Conservation (phyloP, 2,888 invertebrate genomes). For the Andrena camellia region DNA sequence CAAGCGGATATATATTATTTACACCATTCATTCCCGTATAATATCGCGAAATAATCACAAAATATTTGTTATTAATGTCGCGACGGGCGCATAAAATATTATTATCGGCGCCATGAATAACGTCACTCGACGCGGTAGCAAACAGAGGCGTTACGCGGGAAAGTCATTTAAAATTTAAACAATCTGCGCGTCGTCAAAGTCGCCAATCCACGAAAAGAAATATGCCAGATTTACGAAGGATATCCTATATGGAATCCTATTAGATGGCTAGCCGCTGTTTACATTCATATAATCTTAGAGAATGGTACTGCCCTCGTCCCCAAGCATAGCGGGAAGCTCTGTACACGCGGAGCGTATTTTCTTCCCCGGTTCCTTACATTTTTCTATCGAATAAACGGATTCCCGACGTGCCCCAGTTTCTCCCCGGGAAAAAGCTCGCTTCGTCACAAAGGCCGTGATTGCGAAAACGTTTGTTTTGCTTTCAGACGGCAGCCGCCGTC, state of each 20-base stretch:
- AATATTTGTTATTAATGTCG: constrained; percentile 50
- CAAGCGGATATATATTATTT: constrained; percentile 24
- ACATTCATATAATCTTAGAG: constrained; percentile 45
- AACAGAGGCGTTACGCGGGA: neutral
- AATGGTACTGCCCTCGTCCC: constrained; percentile 46
- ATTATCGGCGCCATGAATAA: constrained; percentile 24
- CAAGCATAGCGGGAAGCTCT: neutral
- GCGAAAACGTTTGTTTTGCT: constrained; percentile 74
- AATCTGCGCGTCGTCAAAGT: constrained; percentile 5
- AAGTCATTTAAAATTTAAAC: constrained; percentile 5
- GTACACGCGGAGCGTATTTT: constrained; percentile 13
- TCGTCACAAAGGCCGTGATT: constrained; percentile 74
- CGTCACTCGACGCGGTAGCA: neutral
- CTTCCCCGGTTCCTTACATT: constrained; percentile 39
- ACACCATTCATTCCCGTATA: constrained; percentile 28
- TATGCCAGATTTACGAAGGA: constrained; percentile 17
- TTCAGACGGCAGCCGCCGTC: constrained; percentile 64
- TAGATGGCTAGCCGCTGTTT: constrained; percentile 33
- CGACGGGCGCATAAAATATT: constrained; percentile 39
- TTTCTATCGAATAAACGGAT: constrained; percentile 68
- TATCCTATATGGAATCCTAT: constrained; percentile 42
- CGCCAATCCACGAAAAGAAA: constrained; percentile 14
- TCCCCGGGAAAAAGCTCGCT: constrained; percentile 36
- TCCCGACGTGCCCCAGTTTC: constrained; percentile 56
- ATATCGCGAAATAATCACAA: constrained; percentile 51